phyloP scores from a whole-genome alignment of 2,113 vertebrate genomes.

The Heterotis niloticus region DNA sequence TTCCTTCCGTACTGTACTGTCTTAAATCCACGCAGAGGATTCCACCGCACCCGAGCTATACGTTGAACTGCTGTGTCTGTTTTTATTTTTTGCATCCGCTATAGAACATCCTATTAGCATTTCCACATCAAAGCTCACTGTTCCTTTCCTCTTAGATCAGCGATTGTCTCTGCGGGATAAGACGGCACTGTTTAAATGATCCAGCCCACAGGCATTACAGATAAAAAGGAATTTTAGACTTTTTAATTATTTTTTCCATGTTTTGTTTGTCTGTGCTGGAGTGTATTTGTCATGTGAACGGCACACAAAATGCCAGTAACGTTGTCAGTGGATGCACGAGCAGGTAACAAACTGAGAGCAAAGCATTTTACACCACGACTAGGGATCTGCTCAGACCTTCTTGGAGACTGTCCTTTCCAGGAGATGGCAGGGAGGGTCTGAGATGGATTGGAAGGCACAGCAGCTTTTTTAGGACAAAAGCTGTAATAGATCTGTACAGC shows the following conservation, averaged over 20 bases:
- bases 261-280: background rate
- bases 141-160: background rate
- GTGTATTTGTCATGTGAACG: background rate
- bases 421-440: background rate
- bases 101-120: constrained; percentile 14
- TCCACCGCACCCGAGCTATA: background rate
- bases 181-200: constrained; percentile 25
- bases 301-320: constrained; percentile 2
- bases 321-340: background rate
- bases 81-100: background rate
- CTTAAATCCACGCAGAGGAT: no score
- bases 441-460: background rate
- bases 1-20: no score
- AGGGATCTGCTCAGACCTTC: no score
- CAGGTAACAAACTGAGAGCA: constrained; percentile 14
- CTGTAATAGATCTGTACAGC: no score
- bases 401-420: no score
- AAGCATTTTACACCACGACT: background rate
- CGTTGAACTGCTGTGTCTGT: background rate
- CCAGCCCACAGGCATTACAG: constrained; percentile 15
- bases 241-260: background rate
- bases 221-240: constrained; percentile 26
- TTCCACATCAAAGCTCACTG: constrained; percentile 27
- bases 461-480: no score
- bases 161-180: constrained; percentile 19